Base-by-base conservation (phyloP, 2,113 vertebrate species). In the Chascanopsetta lugubris region DNA sequence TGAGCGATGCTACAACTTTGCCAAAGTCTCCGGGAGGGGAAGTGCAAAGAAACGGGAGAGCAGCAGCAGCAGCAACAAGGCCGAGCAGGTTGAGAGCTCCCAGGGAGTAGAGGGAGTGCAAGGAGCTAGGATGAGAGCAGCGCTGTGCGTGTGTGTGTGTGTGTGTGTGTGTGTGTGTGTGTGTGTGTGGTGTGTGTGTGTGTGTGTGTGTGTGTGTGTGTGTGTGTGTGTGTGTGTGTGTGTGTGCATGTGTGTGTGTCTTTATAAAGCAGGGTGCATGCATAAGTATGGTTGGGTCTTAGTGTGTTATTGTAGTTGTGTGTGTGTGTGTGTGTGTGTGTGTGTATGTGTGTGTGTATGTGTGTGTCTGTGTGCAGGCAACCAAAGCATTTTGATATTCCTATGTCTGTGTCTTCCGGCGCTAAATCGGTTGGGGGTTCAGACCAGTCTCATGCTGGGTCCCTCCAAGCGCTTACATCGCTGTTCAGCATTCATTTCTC, bases 381-480 rank as follows among this genome's bases (percentile, higher is more conserved):
- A 63, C 53, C 25, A 17, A 82, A 61, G 47, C 64, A 61, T 85
- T 83, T 81, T 86, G 61, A 84, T 77, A 71, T 78, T 82, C 76
- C 66, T 80, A 59, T 84, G 72, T 75, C 70, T 80, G 73, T 81
- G 66, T 89, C 87, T 84, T 85, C 72, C 61, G 56, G 82, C 82
- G 20, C 46, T 82, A 69, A 81, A 78, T 54, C 79, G 54, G 83
- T 79, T 40, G 72, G 78, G 77, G 87, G 83, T 88, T 85, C 76
- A 80, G 77, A 72, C 72, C 69, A 77, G 74, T 71, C 79, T 80
- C 86, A 83, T 61, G 86, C 89, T 87, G 86, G 45, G 86, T 58
- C 66, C 77, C 69, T 84, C 78, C 71, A 62, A 86, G 81, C 80
- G 43, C 75, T 88, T 71, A 68, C 58, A 70, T 69, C 79, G 56